Percentiles rank a stretch among this genome's conserved stretches.
phyloP scores from a whole-genome alignment of 2,797 vertebrate genomes.

The Spinus olivaceus region DNA sequence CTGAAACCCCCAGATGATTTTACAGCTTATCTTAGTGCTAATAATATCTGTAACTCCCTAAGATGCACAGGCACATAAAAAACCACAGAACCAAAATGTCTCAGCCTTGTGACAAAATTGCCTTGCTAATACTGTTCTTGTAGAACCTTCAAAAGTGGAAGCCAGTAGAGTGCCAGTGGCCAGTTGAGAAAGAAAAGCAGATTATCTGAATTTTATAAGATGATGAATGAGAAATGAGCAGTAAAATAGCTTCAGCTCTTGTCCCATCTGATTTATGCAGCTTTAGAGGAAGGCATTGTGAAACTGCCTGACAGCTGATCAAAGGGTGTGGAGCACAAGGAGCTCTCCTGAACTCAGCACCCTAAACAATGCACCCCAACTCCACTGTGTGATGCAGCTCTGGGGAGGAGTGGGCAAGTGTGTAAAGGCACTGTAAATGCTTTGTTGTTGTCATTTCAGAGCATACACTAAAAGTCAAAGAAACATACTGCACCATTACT shows the following conservation, averaged over 20 bases:
- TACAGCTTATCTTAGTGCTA: not conserved
- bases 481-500: conserved; percentile 88
- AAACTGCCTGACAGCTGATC: not conserved
- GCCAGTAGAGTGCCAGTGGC: not conserved
- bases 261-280: not conserved
- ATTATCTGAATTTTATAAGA: not conserved
- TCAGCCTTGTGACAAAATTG: not conserved
- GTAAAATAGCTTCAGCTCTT: not conserved
- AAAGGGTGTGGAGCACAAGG: not conserved
- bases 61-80: not conserved
- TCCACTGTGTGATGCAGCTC: not conserved
- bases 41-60: not conserved
- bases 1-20: not conserved
- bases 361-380: not conserved
- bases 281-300: not conserved
- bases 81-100: not conserved
- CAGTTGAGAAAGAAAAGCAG: not conserved
- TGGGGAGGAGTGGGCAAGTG: not conserved
- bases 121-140: not conserved
- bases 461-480: conserved; percentile 83
- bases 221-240: not conserved
- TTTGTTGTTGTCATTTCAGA: conserved; percentile 70
- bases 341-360: not conserved
- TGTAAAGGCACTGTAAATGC: not conserved
- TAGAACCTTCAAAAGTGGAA: not conserved